Conservation (phyloP, 1,140 invertebrate genomes). For the Coenobita brevimanus region DNA sequence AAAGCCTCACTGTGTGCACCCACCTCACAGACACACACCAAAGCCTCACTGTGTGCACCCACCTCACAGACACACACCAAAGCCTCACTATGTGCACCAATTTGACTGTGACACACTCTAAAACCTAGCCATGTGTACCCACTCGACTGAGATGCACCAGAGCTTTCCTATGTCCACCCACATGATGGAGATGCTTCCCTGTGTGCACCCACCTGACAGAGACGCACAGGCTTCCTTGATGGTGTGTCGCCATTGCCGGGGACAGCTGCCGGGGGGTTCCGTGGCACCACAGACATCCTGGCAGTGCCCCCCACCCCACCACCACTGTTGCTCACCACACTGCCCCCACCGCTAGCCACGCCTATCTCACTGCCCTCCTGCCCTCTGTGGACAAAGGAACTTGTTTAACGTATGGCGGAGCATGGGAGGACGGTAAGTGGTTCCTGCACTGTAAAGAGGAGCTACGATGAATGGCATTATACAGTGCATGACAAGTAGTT, state of each 20-base stretch:
- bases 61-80: too few species aligned
- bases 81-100: too few species aligned
- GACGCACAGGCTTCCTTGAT: conserved; percentile 53
- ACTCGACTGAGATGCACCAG: too few species aligned
- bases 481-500: neutral
- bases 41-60: too few species aligned
- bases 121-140: too few species aligned
- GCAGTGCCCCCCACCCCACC: conserved; percentile 24
- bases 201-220: conserved; percentile 20
- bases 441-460: neutral
- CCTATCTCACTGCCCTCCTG: conserved; percentile 50
- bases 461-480: neutral
- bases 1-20: too few species aligned
- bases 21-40: too few species aligned
- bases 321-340: neutral
- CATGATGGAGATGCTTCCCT: neutral
- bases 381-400: conserved; percentile 7
- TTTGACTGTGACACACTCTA: too few species aligned
- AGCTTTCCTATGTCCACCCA: too few species aligned
- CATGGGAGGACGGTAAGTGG: neutral
- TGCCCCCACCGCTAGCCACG: conserved; percentile 44
- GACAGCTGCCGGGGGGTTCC: conserved; percentile 38
- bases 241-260: conserved; percentile 29
- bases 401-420: neutral
- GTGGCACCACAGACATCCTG: conserved; percentile 47